Evolutionary conservation across 1,140 invertebrate genomes (phyloP), one percentile per base, ranked within the genome.

Genomic region (Coenobita brevimanus): DNA sequence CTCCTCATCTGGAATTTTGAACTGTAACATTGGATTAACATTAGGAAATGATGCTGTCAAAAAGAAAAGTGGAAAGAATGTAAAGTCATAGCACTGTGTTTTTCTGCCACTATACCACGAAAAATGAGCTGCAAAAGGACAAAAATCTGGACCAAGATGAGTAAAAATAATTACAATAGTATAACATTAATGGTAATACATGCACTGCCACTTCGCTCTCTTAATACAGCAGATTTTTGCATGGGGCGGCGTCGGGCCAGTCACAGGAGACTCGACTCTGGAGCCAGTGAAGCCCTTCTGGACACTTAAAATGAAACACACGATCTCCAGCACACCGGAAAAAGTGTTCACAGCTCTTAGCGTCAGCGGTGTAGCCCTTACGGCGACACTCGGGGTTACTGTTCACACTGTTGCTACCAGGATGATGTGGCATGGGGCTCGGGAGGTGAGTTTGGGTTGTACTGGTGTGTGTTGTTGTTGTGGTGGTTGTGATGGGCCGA

Each of bases 221-320:
- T n/a, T n/a, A n/a, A n/a, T n/a, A n/a, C n/a, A n/a, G 6, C 46
- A 4, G n/a, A 30, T 4, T 30, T n/a, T 64, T 64, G 38, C 73
- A 76, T 3, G n/a, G 73, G 38, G 43, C 73, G 10, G 73, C 15
- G 24, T 67, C 33, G 10, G 92, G 91, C 88, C 90, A 91, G 13
- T 92, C 91, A 78, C 92, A 93, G 13, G 92, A 92, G 91, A 93
- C 91, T 21, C 89, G 94, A 3, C 92, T 91, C 81, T 94, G 92
- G 81, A 94, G 93, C 90, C 94, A 95, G 89, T 93, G 93, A 3
- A 94, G 92, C 89, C 94, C 94, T 81, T 94, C 93, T 0, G 92
- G 91, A 89, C 95, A 95, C 57, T 15, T 30, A 54, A 81, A 81
- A 3, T 62, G 33, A 30, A 62, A 64, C 3, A 62, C 36, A 3